Evolutionary conservation across 2,888 invertebrate species (phyloP), one percentile per base, ranked within the genome.

Genomic region (Busseola fusca): DNA sequence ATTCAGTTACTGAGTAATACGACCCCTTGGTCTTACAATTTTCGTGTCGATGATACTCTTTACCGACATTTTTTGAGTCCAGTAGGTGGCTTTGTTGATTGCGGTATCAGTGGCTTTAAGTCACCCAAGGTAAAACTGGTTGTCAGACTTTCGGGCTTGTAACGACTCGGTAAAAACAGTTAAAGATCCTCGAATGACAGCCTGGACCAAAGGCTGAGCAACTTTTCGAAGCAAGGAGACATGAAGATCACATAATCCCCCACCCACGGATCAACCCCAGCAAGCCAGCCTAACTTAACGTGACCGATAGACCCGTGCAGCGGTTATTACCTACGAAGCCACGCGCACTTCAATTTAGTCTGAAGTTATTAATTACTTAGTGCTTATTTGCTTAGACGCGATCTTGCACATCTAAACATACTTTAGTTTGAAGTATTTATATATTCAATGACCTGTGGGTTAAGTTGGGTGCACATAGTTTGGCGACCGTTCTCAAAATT

Each of bases 401-500:
- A 73, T 65, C 52, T 64, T 63, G 64, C 69, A 60, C 45, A 42
- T 60, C 27, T 57, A 73, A 56, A 78, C 30, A 56, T 65, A 60
- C 68, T 74, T 72, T 73, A 78, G 78, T 72, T 81, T 42, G 74
- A 82, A 82, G 83, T 87, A 87, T 87, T 87, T 87, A 87, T 87
- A 88, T 88, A 88, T 88, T 90, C 86, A 89, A 86, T 80, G 86
- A 83, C 77, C 80, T 68, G 66, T 64, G 82, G 69, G 60, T 64
- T 34, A 74, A 76, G 83, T 66, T 69, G 52, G 76, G 45, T 60
- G 50, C 52, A 64, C 69, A 74, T 65, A 48, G 42, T 62, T 65
- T 66, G 60, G 50, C 58, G 69, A 65, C 58, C 72, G 67, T 63
- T 78, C 27, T 45, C 30, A 16, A 80, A 80, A 63, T 77, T 76